Base-by-base conservation (phyloP, 2,888 invertebrate genomes). In the Pandemis heparana region DNA sequence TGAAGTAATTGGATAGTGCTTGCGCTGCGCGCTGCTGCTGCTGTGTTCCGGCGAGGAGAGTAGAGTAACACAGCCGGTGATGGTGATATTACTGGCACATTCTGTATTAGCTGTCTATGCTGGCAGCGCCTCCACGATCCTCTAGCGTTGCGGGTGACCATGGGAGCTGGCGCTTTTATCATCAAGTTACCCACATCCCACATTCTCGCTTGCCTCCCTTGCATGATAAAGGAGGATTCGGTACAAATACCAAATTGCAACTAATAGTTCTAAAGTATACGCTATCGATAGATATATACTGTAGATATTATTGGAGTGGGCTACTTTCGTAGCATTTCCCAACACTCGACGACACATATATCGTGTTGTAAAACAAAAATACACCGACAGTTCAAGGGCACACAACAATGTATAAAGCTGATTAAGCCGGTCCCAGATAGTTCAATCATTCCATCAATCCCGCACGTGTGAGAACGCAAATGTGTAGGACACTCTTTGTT, bases 331-430 rank as follows among this genome's bases (percentile, higher is more conserved):
- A 74, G 61, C 70, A 62, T 62, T 69, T 65, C 71, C 69, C 72
- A 77, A 77, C 66, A 71, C 46, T 48, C 38, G 69, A 38, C 62
- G 75, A 75, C 75, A 80, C 77, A 82, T 82, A 77, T 79, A 83
- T 81, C 76, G 78, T 76, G 72, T 79, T 79, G 78, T 75, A 76
- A 81, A 81, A 83, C 82, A 82, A 81, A 84, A 82, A 81, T 82
- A 78, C 70, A 64, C 68, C 73, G 74, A 75, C 75, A 75, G 85
- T 83, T 83, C 80, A 79, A 78, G 78, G 83, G 82, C 83, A 85
- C 53, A 72, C 18, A 61, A 68, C 69, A 62, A 18, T 56, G 62
- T 66, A 48, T 62, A 14, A 43, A 48, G 77, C 64, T 65, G 64
- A 74, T 76, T 74, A 75, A 68, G 16, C 73, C 41, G 67, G 16